Evolutionary conservation across 2,888 invertebrate genomes (phyloP), one percentile per base, ranked within the genome.

Genomic region (Agriopis leucophaearia): DNA sequence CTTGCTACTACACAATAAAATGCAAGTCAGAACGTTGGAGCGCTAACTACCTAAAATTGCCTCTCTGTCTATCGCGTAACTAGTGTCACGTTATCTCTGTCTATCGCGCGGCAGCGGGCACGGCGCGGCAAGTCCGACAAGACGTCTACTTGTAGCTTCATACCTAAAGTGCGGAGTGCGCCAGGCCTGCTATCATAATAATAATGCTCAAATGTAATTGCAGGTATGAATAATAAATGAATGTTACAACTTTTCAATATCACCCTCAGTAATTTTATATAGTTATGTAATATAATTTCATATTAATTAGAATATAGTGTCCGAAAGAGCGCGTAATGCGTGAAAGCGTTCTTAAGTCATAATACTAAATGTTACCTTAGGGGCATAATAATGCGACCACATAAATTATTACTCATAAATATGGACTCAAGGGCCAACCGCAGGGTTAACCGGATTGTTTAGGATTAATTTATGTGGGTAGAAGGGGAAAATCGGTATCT

Each of bases 331-430:
- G 13, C 50, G 50, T 51, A 27, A 51, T 35, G 13, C 15, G 40
- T 13, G 8, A 44, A 44, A 42, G 8, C 42, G 2, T 18, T 42
- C 55, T 58, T 52, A 47, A 48, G 55, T 36, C 44, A 36, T 50
- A 38, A 18, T 38, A 16, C 48, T 52, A 56, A 62, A 58, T 40
- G 51, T 52, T 57, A 48, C 60, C 60, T 42, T 42, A 58, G 63
- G 58, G 65, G 60, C 44, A 54, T 56, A 68, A 58, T 64, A 58
- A 52, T 55, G 52, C 45, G 55, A 42, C 35, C 47, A n/a, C 35
- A 55, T 65, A 60, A 52, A 27, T 48, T 57, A 50, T 42, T 51
- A 38, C 36, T 48, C n/a, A 56, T 38, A 58, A 58, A 58, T 58
- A 55, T 55, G 42, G 55, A 27, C 42, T 27, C 3, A 18, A 27